Conservation (phyloP, 1,140 invertebrate species). For the Neocloeon triangulifer region DNA sequence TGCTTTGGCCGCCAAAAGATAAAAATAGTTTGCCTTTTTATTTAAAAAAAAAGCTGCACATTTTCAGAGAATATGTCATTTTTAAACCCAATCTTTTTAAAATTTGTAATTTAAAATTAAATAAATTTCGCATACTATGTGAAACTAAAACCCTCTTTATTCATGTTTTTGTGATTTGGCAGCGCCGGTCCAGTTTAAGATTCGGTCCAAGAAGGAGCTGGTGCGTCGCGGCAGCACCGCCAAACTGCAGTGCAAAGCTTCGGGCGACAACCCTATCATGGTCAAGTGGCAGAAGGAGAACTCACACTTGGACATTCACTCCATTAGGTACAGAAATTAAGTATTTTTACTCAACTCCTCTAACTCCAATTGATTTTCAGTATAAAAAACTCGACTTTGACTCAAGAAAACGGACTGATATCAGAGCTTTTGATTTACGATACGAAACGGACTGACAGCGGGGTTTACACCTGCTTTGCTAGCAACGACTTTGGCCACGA, state of each 20-base stretch:
- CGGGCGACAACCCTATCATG: conserved; percentile 11
- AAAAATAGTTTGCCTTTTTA: too few relatives aligned
- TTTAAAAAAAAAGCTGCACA: too few relatives aligned
- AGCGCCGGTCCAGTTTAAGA: conserved; percentile 12
- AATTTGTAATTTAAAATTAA: too few relatives aligned
- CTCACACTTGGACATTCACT: conserved; percentile 1
- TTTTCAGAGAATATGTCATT: too few relatives aligned
- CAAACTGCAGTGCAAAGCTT: conserved; percentile 8
- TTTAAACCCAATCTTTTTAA: too few relatives aligned
- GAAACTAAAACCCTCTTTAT: too few relatives aligned
- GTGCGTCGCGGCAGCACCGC: conserved; percentile 8
- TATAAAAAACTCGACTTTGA: conserved; percentile 6
- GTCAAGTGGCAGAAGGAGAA: conserved; percentile 13
- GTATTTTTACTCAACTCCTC: too few relatives aligned
- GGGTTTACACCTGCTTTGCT: conserved; percentile 24
- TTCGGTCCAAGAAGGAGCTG: conserved; percentile 8
- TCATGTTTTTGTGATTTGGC: too few relatives aligned
- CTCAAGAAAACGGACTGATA: conserved; percentile 6
- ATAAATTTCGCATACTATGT: too few relatives aligned
- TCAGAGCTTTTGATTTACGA: conserved; percentile 17
- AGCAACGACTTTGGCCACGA: conserved; percentile 17
- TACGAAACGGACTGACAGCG: conserved; percentile 20
- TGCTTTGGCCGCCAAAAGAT: too few relatives aligned
- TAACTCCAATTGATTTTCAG: too few relatives aligned
- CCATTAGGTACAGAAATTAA: neutral